Evolutionary conservation across 2,797 vertebrate species (phyloP).

Genomic region (Takifugu ocellatus): DNA sequence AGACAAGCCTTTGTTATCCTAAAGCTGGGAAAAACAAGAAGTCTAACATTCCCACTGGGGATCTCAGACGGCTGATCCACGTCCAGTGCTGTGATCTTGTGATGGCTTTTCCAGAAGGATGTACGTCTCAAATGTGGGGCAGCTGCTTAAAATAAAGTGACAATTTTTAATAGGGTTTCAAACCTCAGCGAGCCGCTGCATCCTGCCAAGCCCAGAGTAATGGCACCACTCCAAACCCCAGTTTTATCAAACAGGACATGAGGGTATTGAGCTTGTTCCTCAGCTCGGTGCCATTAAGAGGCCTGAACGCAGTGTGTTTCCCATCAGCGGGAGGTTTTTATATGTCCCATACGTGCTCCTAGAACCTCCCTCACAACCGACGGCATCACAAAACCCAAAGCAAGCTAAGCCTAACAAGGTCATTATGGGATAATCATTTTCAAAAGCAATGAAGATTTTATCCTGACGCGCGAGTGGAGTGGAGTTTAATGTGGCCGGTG

Average conservation of each 20-base stretch:
- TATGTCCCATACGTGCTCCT: constrained; percentile 40
- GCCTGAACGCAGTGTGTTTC: constrained; percentile 70
- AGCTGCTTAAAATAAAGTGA: constrained; percentile 78
- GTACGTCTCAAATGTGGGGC: constrained; percentile 63
- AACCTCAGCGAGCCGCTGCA: constrained; percentile 74
- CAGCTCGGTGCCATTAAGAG: constrained; percentile 80
- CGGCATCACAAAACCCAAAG: constrained; percentile 41
- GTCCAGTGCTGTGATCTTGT: constrained; percentile 39
- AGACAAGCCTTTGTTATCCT: constrained; percentile 67
- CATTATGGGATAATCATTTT: constrained; percentile 32
- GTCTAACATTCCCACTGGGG: constrained; percentile 58
- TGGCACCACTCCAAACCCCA: constrained; percentile 74
- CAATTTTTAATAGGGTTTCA: constrained; percentile 77
- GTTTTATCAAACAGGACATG: constrained; percentile 80
- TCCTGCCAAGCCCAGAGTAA: constrained; percentile 63
- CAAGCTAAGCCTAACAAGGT: constrained; percentile 37
- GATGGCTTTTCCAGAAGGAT: constrained; percentile 78
- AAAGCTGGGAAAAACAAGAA: constrained; percentile 59
- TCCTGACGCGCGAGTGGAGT: constrained; percentile 6
- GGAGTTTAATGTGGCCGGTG: constrained; percentile 17
- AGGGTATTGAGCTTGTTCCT: constrained; percentile 79
- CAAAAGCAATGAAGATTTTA: constrained; percentile 37
- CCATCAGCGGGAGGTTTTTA: constrained; percentile 46
- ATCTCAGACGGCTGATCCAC: constrained; percentile 36
- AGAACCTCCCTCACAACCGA: constrained; percentile 30